Conservation (phyloP, 2,797 vertebrate genomes). For the Poecilia velifera region DNA sequence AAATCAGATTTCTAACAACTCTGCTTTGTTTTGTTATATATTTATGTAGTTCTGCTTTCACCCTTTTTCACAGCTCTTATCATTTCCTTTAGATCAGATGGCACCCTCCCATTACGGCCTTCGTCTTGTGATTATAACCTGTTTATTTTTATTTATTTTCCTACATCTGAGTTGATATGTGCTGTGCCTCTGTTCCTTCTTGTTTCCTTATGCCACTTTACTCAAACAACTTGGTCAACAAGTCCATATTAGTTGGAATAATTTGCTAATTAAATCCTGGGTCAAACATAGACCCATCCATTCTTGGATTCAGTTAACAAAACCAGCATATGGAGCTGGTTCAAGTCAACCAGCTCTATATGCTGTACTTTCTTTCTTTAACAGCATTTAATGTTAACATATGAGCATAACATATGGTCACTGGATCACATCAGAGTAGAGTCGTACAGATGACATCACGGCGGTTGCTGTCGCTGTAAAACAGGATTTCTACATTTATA, state of each 20-base stretch:
- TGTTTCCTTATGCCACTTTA: not conserved
- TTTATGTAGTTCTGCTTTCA: not conserved
- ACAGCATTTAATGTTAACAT: not conserved
- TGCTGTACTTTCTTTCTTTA: not conserved
- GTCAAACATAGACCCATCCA: not conserved
- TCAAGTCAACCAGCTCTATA: too few relatives aligned
- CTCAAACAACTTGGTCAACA: not conserved
- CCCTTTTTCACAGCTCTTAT: not conserved
- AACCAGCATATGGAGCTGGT: not conserved
- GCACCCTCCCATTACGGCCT: not conserved
- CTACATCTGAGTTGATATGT: not conserved
- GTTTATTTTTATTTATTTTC: not conserved
- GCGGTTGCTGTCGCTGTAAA: not conserved
- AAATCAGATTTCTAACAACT: constrained; percentile 1
- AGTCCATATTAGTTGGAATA: not conserved
- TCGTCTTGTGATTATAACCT: not conserved
- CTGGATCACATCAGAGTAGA: not conserved
- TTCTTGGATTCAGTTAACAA: not conserved
- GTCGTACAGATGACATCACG: not conserved
- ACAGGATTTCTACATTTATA: not conserved
- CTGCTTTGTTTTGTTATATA: not conserved
- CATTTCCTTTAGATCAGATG: not conserved
- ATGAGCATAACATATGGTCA: not conserved
- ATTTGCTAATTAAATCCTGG: not conserved
- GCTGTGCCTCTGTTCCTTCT: not conserved